Evolutionary conservation across 1,140 invertebrate genomes (phyloP), one percentile per base, ranked within the genome.

Genomic region (Steinernema khuongi): DNA sequence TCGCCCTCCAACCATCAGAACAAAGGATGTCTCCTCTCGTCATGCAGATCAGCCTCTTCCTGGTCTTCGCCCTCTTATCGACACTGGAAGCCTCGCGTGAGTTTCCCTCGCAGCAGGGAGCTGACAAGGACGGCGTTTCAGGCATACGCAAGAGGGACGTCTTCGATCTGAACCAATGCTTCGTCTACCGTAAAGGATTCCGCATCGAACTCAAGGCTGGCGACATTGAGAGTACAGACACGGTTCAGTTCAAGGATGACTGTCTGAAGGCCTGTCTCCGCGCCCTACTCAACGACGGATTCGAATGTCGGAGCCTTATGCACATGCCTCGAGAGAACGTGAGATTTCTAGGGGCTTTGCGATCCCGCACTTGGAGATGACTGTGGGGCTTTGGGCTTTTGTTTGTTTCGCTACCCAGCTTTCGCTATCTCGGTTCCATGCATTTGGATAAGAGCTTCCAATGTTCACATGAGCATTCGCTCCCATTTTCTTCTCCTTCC

Each of bases 221-320:
- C 1, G 67, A 79, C 41, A 67, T 79, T 41, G 70, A 60, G 18
- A 73, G 70, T 28, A 79, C 71, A 7, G 72, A 79, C n/a, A 31
- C 41, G 17, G 79, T 79, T 32, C 50, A 79, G 67, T 79, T 79
- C 67, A 76, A 76, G 68, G 75, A 76, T 60, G 75, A 76, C 31
- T 76, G 75, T 41, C 67, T 76, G 28, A 33, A 68, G 19, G 74
- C 75, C 2, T 76, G 75, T 50, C 66, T 76, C 22, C 30, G 32
- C 31, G 50, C 60, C 4, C 28, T 76, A 1, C 19, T 76, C 2
- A 76, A 76, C 31, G 41, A 76, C 33, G 41, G 29, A 1, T 76
- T 76, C 33, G 77, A 44, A 31, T 76, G 75, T 41, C 17, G 68
- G 14, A 75, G 70, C 1, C 28, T 76, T 18, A 69, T 76, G 67